A percentile compares a stretch with the other conserved stretches of the same genome.
Conservation (phyloP, 2,797 vertebrate species). For the Sebastes nivosus region DNA sequence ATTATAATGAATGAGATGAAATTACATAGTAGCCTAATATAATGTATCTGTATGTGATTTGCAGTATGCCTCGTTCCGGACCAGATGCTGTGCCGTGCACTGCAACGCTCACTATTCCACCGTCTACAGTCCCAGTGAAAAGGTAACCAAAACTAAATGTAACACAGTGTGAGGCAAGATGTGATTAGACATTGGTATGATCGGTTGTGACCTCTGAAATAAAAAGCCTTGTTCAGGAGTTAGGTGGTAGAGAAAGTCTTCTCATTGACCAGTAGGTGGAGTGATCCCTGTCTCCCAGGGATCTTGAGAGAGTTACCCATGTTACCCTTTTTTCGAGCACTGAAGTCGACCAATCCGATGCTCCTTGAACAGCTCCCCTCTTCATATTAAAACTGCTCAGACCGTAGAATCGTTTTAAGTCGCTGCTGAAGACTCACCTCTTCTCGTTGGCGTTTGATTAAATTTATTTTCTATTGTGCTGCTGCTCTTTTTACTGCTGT, state of each 20-base stretch:
- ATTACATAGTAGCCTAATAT: background rate
- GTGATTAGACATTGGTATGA: background rate
- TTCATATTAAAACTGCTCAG: too few relatives aligned
- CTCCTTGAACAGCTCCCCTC: too few relatives aligned
- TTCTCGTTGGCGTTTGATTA: too few relatives aligned
- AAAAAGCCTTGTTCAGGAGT: background rate
- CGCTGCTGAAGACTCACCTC: too few relatives aligned
- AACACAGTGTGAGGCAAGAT: too few relatives aligned
- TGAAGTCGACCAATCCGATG: too few relatives aligned
- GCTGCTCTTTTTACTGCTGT: too few relatives aligned
- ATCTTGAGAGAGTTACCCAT: too few relatives aligned
- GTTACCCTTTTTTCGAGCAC: too few relatives aligned
- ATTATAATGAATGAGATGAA: background rate
- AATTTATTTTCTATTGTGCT: too few relatives aligned
- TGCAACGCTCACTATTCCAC: conserved; percentile 72
- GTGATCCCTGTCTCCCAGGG: background rate
- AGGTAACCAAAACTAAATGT: conserved; percentile 59
- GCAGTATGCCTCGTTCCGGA: conserved; percentile 69
- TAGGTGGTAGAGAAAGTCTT: too few relatives aligned
- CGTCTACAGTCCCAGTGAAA: conserved; percentile 55
- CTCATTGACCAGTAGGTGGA: background rate
- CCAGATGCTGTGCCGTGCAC: conserved; percentile 56
- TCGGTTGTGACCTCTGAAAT: background rate
- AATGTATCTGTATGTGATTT: conserved; percentile 24
- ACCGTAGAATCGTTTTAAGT: too few relatives aligned